Evolutionary conservation across 2,797 vertebrate genomes (phyloP), one percentile per base, ranked within the genome.

Genomic region (Benthosema pterotum): DNA sequence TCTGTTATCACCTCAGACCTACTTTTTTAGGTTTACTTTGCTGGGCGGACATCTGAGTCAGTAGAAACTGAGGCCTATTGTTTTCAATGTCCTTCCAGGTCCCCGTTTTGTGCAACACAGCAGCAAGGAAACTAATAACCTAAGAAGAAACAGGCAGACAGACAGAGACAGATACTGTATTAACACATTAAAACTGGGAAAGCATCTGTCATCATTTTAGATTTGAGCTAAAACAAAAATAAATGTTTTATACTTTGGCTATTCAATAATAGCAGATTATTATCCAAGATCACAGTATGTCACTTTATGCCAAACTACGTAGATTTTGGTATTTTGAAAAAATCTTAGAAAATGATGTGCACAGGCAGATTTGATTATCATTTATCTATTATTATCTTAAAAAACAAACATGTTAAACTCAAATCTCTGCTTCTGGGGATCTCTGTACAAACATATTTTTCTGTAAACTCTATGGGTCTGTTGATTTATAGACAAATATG

Each of bases 91-190:
- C 97, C 22, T 96, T 89, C 88, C 87, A 93, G 25, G 95, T 98
- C 62, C 97, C 97, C 2, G 91, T 97, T 92, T 99, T 99, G 75
- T 91, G 90, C 65, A 99, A 83, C 69, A 95, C 88, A 65, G 97
- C 96, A 87, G 96, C 95, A 84, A 99, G 88, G 87, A 97, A 98
- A 13, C 96, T 94, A 82, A 99, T 97, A 19, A 98, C 94, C 97
- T 99, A 12, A 3, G 19, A 62, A 4, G 63, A 11, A 1, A 5
- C 5, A 51, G 43, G 15, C n/a, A 48, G 43, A 16, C 9, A 18
- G 55, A 42, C 15, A 25, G 3, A 1, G 1, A 57, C 3, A 62
- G 6, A 67, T n/a, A 49, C 3, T 32, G 17, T 38, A 8, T 38
- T 4, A 45, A 28, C 17, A 50, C 28, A 47, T 25, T 25, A 25